These are phyloP conservation scores for Kryptopterus vitreolus DNA, from an alignment of 2,797 vertebrate genomes.

Conservation along the genomic window DNA sequence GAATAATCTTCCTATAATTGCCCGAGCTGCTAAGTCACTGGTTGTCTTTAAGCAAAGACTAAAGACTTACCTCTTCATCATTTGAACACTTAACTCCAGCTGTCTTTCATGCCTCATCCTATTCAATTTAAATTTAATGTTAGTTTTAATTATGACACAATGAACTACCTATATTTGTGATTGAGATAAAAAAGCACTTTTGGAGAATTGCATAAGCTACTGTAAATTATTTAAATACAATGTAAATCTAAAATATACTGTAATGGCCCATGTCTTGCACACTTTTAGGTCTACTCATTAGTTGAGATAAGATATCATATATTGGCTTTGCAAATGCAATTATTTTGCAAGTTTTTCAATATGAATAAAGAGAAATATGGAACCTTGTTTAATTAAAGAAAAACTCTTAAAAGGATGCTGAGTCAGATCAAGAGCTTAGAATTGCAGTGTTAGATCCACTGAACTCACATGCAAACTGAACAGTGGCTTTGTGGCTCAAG, in stretches of 20 bases:
- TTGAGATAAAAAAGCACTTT: background rate
- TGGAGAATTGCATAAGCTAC: background rate
- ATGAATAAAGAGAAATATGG: background rate
- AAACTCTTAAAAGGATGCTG: background rate
- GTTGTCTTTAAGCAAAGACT: too few species aligned
- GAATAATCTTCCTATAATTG: background rate
- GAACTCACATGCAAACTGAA: constrained; percentile 87
- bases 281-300: background rate
- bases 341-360: background rate
- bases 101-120: background rate
- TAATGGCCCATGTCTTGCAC: background rate
- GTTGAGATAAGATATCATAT: background rate
- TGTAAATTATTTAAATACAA: background rate
- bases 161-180: background rate
- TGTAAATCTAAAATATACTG: background rate
- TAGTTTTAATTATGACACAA: background rate
- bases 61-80: background rate
- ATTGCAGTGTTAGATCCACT: background rate
- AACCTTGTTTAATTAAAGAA: background rate
- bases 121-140: background rate
- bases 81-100: background rate
- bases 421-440: background rate
- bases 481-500: constrained; percentile 78
- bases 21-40: background rate
- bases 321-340: background rate